Percentiles rank a stretch among this genome's conserved stretches.
Conservation (phyloP, 1,140 invertebrate species). For the Euwallacea similis region DNA sequence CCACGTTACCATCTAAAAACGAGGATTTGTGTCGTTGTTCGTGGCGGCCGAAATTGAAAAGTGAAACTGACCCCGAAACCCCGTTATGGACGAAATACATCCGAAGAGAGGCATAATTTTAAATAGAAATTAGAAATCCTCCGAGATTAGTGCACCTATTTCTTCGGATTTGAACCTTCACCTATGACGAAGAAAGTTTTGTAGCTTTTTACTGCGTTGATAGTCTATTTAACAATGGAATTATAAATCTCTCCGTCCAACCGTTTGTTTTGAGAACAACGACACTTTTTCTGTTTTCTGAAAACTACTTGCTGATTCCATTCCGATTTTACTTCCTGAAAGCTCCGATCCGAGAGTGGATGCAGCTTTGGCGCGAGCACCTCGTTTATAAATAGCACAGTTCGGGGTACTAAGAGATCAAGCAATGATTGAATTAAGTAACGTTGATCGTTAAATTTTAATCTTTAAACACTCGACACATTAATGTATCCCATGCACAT, state of each 20-base stretch:
- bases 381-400: too few relatives aligned
- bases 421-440: too few relatives aligned
- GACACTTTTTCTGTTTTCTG: too few relatives aligned
- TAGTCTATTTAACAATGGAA: constrained; percentile 20
- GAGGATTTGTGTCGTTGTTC: constrained; percentile 19
- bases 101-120: constrained; percentile 22
- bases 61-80: constrained; percentile 35
- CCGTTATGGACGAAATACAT: constrained; percentile 9
- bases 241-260: constrained; percentile 4
- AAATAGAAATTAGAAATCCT: constrained; percentile 31
- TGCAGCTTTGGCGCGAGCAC: too few relatives aligned
- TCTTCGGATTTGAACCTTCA: constrained; percentile 29
- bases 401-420: too few relatives aligned
- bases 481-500: too few relatives aligned
- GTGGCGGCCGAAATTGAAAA: constrained; percentile 28
- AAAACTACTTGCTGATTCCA: too few relatives aligned
- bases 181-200: constrained; percentile 24
- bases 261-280: too few relatives aligned
- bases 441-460: too few relatives aligned
- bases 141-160: constrained; percentile 9
- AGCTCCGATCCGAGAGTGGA: too few relatives aligned
- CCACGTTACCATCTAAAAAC: constrained; percentile 18
- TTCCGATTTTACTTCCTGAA: too few relatives aligned
- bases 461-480: too few relatives aligned
- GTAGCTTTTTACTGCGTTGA: background rate